Conservation (phyloP, 2,797 vertebrate species). For the Threskiornis aethiopicus region DNA sequence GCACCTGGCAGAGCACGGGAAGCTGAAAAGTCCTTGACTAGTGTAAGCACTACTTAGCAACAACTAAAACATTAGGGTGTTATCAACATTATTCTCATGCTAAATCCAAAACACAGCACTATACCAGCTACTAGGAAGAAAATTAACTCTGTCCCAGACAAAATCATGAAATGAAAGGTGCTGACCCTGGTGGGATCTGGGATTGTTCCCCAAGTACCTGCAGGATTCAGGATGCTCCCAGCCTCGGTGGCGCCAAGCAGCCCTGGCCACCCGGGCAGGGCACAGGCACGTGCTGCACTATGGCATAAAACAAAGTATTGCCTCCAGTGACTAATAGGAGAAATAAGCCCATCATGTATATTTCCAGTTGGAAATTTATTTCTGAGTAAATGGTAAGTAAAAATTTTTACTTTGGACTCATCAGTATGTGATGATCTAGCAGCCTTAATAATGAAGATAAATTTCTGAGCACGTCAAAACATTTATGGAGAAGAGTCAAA, state of each 20-base stretch:
- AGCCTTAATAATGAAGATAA: conserved; percentile 5
- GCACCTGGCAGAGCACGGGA: no score
- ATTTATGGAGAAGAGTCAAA: conserved; percentile 53
- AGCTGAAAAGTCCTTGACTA: no score
- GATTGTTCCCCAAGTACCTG: accelerated
- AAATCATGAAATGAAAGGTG: neutral
- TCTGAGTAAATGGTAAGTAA: neutral
- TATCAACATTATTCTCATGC: no score
- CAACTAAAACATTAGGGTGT: no score
- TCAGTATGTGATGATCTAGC: neutral
- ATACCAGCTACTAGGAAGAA: no score
- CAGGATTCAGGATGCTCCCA: neutral
- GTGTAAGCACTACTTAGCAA: no score
- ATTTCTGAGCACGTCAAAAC: conserved; percentile 39
- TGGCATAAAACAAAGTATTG: accelerated
- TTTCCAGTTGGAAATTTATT: neutral
- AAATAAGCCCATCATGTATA: neutral
- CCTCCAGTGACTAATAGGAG: accelerated
- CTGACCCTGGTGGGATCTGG: no score
- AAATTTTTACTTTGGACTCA: neutral
- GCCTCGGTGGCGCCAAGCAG: accelerated
- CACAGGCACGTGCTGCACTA: accelerated
- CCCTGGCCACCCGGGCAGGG: neutral
- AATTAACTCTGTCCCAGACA: no score
- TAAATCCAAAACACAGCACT: no score